These are phyloP conservation scores for Ceraclea dissimilis DNA, from an alignment of 2,888 invertebrate genomes.

Conservation along the genomic window DNA sequence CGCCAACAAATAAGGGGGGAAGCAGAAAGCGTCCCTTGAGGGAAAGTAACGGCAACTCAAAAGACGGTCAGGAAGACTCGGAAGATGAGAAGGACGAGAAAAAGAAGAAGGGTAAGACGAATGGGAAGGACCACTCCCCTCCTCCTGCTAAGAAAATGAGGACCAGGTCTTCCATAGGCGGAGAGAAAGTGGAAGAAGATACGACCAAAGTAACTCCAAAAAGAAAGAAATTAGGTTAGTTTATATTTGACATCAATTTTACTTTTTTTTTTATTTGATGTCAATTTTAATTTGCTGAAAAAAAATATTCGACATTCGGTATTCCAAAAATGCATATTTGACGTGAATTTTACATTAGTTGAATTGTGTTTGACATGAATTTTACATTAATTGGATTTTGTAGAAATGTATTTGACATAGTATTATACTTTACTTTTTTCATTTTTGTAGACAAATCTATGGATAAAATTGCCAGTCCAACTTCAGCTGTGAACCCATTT, in stretches of 20 bases:
- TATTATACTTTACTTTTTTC: too few relatives aligned
- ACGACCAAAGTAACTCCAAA: constrained; percentile 17
- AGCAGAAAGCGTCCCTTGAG: constrained; percentile 31
- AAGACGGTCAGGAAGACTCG: constrained; percentile 23
- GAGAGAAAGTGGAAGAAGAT: constrained; percentile 14
- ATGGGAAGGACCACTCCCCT: constrained; percentile 20
- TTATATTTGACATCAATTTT: neutral
- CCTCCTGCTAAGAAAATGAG: constrained; percentile 27
- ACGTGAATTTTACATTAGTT: too few relatives aligned
- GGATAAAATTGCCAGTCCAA: constrained; percentile 20
- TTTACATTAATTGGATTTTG: too few relatives aligned
- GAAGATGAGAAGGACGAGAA: constrained; percentile 30
- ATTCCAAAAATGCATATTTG: too few relatives aligned
- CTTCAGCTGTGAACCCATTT: constrained; percentile 26
- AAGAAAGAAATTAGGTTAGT: constrained; percentile 14
- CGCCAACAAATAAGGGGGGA: constrained; percentile 27
- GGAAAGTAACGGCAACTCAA: constrained; percentile 32
- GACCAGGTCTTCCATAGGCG: constrained; percentile 19
- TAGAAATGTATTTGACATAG: too few relatives aligned
- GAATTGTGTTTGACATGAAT: too few relatives aligned
- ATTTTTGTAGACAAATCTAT: constrained; percentile 20
- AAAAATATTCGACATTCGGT: neutral
- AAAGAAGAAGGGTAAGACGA: constrained; percentile 16
- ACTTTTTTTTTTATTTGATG: neutral
- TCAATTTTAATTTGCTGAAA: neutral